Evolutionary conservation across 2,797 vertebrate species (phyloP).

Genomic region (Pipistrellus kuhlii): DNA sequence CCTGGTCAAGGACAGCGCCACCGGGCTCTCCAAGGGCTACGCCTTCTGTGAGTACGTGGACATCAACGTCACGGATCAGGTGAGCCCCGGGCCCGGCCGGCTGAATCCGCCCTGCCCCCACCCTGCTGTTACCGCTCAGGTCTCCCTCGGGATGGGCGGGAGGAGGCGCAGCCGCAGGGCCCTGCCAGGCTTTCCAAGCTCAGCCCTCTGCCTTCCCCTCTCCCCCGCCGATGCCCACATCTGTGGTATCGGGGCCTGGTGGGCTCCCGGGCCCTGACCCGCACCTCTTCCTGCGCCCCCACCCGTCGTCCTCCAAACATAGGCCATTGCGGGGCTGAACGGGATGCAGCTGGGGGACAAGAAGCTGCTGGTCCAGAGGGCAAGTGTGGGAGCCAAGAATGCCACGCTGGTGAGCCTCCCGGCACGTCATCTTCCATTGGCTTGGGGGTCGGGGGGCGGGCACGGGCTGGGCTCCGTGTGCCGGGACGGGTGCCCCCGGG

Average conservation of each 20-base stretch:
- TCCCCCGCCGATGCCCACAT: background rate
- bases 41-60: slow-evolving; percentile 98
- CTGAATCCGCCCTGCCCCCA: background rate
- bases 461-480: background rate
- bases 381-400: slow-evolving; percentile 96
- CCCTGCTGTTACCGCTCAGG: background rate
- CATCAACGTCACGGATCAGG: slow-evolving; percentile 97
- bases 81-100: slow-evolving; percentile 71
- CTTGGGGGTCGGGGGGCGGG: slow-evolving; percentile 69
- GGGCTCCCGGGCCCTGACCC: slow-evolving; percentile 50
- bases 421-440: slow-evolving; percentile 84
- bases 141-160: background rate
- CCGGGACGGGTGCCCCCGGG: background rate
- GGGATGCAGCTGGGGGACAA: slow-evolving; percentile 97
- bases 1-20: slow-evolving; percentile 97
- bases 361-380: slow-evolving; percentile 96
- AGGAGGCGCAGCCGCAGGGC: background rate
- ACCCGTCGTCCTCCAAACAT: slow-evolving; percentile 63
- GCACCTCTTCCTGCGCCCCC: slow-evolving; percentile 53
- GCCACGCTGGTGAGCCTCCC: slow-evolving; percentile 93
- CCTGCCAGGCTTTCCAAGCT: background rate
- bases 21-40: slow-evolving; percentile 96
- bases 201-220: slow-evolving; percentile 42
- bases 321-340: slow-evolving; percentile 96
- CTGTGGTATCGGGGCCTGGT: background rate